Evolutionary conservation across 2,797 vertebrate genomes (phyloP).

Genomic region (Gastrophryne carolinensis): DNA sequence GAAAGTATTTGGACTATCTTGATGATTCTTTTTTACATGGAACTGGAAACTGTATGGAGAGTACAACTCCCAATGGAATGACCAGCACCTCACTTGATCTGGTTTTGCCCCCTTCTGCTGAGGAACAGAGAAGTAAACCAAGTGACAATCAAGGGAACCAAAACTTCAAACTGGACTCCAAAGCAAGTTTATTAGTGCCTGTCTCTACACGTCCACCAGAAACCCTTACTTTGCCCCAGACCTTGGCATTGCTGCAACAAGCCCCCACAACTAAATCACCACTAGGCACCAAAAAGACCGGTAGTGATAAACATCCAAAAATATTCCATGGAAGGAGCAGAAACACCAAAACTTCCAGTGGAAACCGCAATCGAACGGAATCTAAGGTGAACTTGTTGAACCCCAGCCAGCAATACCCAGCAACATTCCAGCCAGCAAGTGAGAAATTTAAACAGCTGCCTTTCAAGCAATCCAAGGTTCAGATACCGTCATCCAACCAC

Average conservation of each 20-base stretch:
- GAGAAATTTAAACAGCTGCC: constrained; percentile 16
- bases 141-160: neutral
- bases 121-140: neutral
- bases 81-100: constrained; percentile 2
- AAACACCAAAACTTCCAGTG: neutral
- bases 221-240: neutral
- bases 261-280: constrained; percentile 6
- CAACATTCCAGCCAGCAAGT: neutral
- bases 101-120: neutral
- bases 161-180: neutral
- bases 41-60: constrained; percentile 53
- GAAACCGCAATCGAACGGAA: neutral
- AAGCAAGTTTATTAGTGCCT: neutral
- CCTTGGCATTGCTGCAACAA: neutral
- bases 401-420: constrained; percentile 1
- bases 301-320: neutral
- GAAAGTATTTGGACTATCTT: constrained; percentile 88
- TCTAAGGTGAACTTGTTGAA: neutral
- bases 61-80: constrained; percentile 6
- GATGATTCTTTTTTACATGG: constrained; percentile 76
- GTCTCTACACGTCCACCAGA: neutral
- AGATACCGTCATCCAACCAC: neutral
- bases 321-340: neutral
- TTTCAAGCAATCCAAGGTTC: neutral
- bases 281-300: neutral